Evolutionary conservation across 2,888 invertebrate genomes (phyloP).

Genomic region (Acleris emargana): DNA sequence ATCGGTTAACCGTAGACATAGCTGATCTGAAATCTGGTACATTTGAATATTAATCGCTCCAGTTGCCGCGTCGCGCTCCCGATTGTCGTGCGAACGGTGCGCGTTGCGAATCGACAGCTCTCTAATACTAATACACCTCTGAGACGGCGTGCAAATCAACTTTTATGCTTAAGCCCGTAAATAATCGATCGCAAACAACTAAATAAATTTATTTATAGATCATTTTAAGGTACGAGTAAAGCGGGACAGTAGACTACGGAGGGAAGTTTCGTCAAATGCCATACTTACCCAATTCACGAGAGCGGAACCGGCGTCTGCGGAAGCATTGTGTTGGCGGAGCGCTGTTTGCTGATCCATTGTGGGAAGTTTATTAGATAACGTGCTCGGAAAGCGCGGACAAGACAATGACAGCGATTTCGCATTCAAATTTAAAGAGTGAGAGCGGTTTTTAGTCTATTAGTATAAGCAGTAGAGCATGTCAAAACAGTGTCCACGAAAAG

Average conservation of each 20-base stretch:
- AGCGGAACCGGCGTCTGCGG: conserved; percentile 78
- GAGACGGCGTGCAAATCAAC: conserved; percentile 66
- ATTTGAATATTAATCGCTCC: conserved; percentile 76
- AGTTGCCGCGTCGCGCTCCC: conserved; percentile 73
- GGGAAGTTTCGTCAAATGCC: conserved; percentile 80
- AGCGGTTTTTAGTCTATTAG: conserved; percentile 49
- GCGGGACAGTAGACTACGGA: conserved; percentile 65
- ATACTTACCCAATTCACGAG: conserved; percentile 80
- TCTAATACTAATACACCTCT: conserved; percentile 63
- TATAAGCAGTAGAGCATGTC: conserved; percentile 41
- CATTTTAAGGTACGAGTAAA: conserved; percentile 52
- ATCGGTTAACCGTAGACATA: conserved; percentile 49
- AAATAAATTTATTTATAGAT: conserved; percentile 52
- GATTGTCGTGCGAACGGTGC: conserved; percentile 77
- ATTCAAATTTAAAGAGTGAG: conserved; percentile 67
- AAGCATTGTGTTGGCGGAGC: conserved; percentile 69
- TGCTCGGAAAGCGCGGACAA: conserved; percentile 66
- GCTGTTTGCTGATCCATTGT: conserved; percentile 62
- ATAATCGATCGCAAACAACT: conserved; percentile 71
- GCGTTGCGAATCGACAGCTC: conserved; percentile 61
- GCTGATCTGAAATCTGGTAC: conserved; percentile 62
- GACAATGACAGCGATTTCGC: conserved; percentile 69
- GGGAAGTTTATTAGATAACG: conserved; percentile 74
- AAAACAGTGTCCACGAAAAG: conserved; percentile 13
- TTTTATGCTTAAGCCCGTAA: conserved; percentile 63